phyloP scores from a whole-genome alignment of 2,797 vertebrate genomes.

The Platalea minor region DNA sequence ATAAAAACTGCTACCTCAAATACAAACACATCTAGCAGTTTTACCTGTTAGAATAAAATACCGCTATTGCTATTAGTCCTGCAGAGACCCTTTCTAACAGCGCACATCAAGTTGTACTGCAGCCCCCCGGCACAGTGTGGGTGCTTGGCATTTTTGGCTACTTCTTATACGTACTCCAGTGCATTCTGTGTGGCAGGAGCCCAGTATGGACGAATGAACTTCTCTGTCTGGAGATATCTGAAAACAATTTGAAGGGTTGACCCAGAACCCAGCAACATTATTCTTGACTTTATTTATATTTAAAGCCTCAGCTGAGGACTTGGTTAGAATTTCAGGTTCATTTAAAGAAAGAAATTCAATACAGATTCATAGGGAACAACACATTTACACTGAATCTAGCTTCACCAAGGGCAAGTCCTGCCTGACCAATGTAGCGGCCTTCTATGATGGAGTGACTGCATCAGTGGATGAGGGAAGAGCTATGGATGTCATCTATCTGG shows the following conservation, averaged over 20 bases:
- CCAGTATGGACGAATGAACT: neutral
- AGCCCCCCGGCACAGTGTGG: neutral
- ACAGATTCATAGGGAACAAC: neutral
- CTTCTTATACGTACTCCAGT: rapidly evolving
- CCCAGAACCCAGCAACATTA: neutral
- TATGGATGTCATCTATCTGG: no score
- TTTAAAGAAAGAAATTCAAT: neutral
- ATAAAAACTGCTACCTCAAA: neutral
- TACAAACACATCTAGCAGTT: neutral
- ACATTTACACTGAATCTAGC: neutral
- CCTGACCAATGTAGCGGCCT: no score
- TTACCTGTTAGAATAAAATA: neutral
- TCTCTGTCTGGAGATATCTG: neutral
- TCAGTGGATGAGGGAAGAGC: no score
- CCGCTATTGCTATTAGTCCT: neutral
- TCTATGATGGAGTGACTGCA: no score
- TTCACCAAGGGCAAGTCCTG: neutral
- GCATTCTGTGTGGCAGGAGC: neutral
- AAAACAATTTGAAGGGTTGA: neutral
- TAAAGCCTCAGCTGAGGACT: neutral
- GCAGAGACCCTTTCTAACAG: neutral
- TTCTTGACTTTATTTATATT: neutral
- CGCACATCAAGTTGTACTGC: no score
- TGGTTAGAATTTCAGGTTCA: neutral
- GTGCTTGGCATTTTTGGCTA: neutral